phyloP scores from a whole-genome alignment of 2,888 invertebrate genomes.

The Fragum sueziense region DNA sequence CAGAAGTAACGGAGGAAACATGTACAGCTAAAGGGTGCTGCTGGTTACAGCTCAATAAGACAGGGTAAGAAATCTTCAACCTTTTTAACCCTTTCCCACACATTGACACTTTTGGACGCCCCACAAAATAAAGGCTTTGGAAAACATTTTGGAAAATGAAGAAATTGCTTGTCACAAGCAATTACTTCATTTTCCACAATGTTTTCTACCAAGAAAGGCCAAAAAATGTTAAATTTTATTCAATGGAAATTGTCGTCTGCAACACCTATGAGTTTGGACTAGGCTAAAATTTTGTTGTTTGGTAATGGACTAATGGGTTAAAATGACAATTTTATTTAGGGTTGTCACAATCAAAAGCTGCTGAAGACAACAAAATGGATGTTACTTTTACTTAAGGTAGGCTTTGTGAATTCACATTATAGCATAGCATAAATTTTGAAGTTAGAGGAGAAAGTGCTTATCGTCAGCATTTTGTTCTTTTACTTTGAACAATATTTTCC shows the following conservation, averaged over 20 bases:
- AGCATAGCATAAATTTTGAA: background rate
- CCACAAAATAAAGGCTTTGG: too few relatives aligned
- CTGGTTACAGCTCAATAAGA: constrained; percentile 42
- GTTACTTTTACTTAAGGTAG: background rate
- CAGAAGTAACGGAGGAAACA: constrained; percentile 36
- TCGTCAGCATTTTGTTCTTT: too few relatives aligned
- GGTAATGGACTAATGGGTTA: too few relatives aligned
- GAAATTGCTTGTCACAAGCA: background rate
- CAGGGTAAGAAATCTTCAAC: background rate
- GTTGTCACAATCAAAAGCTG: too few relatives aligned
- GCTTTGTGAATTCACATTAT: background rate
- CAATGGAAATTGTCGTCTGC: too few relatives aligned
- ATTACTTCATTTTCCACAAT: background rate
- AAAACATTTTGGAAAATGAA: background rate
- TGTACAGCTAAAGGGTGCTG: constrained; percentile 69
- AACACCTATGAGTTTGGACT: too few relatives aligned
- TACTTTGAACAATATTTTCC: too few relatives aligned
- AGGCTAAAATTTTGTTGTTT: too few relatives aligned
- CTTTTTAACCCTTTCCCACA: background rate
- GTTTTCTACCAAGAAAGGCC: too few relatives aligned
- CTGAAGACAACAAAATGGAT: background rate
- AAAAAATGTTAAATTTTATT: too few relatives aligned
- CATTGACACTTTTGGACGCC: background rate
- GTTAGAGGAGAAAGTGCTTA: too few relatives aligned
- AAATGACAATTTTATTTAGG: background rate